Evolutionary conservation across 1,140 invertebrate species (phyloP), one percentile per base, ranked within the genome.

Genomic region (Mizuhopecten yessoensis): DNA sequence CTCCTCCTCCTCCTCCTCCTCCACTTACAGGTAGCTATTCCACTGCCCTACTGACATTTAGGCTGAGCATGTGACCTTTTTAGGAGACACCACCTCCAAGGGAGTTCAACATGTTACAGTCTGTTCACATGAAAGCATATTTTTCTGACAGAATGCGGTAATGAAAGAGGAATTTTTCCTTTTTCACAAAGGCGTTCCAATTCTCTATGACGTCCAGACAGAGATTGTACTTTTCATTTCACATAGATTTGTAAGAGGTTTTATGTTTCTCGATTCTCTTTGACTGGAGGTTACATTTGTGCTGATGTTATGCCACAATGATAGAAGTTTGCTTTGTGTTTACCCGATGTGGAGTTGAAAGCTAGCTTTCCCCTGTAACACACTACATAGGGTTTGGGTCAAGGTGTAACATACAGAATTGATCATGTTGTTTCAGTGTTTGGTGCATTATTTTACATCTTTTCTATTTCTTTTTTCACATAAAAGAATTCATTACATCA

Each of bases 161-260:
- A 75, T 75, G 29, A 29, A 75, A 75, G 57, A 75, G 57, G 57
- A 75, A 75, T 75, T 75, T 75, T 75, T n/a, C 57, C n/a, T 75
- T 75, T 29, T 75, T 75, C 57, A 75, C 57, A 75, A 75, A 75
- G 57, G n/a, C 45, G 57, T 75, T 75, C 57, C 2, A n/a, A 75
- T 75, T 75, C 57, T 75, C 9, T 75, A 9, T 75, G 57, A 75
- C 57, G 57, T 75, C 29, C n/a, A n/a, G 5, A 75, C 23, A 5
- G 23, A 75, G 57, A 75, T 29, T 29, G 57, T 75, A 75, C 57
- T 75, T 75, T n/a, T 75, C 57, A 75, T 75, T 75, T 75, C 57
- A 29, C n/a, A 29, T 75, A 75, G 57, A 29, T 29, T 29, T 29
- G 57, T 75, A 75, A 75, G n/a, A 29, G 57, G 57, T 75, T 75